Percentiles rank a stretch among this genome's conserved stretches.
Conservation (phyloP, 2,888 invertebrate genomes). For the Papilio demoleus region DNA sequence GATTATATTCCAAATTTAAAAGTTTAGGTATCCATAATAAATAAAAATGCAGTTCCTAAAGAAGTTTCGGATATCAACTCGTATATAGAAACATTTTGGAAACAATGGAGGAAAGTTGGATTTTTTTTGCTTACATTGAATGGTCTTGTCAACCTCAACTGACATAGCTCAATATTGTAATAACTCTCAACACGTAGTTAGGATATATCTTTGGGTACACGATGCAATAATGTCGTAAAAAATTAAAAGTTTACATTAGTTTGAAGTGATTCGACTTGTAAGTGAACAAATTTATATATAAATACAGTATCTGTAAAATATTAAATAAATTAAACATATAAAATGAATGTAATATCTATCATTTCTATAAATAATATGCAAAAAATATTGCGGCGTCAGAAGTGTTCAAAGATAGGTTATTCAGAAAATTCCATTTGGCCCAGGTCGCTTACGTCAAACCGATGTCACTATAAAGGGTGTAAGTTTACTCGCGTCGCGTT, state of each 20-base stretch:
- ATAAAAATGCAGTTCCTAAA: no score
- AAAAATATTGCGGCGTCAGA: neutral
- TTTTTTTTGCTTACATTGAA: neutral
- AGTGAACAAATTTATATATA: no score
- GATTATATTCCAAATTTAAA: no score
- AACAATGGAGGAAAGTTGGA: neutral
- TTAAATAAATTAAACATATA: neutral
- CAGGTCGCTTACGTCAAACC: conserved; percentile 25
- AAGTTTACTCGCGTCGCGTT: conserved; percentile 15
- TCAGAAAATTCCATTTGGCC: conserved; percentile 9
- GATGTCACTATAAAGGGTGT: conserved; percentile 16
- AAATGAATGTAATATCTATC: neutral
- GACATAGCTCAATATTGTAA: neutral
- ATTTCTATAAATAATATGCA: neutral
- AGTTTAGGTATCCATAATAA: no score
- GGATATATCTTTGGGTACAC: neutral
- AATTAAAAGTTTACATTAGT: neutral
- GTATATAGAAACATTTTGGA: no score
- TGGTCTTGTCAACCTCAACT: neutral
- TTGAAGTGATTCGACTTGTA: neutral
- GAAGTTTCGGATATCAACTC: no score
- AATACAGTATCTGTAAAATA: neutral
- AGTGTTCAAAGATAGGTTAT: conserved; percentile 1
- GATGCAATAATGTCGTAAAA: neutral
- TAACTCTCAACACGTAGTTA: neutral